Conservation (phyloP, 2,888 invertebrate genomes). For the Himalopsyche tibetana region DNA sequence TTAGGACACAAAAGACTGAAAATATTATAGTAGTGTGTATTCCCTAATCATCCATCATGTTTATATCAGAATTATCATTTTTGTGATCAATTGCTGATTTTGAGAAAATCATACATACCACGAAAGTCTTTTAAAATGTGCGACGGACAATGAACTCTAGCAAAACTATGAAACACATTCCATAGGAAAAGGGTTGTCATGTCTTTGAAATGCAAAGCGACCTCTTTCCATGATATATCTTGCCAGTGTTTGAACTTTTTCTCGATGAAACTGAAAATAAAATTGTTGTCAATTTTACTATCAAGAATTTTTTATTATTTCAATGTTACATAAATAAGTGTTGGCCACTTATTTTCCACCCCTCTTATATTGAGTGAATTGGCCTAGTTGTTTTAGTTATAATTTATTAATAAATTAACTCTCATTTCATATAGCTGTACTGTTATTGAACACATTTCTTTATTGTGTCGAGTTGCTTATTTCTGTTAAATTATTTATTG, state of each 20-base stretch:
- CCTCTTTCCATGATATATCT: conserved; percentile 51
- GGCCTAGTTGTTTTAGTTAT: no score
- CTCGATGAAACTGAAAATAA: conserved; percentile 39
- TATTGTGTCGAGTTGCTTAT: no score
- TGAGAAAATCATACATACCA: conserved; percentile 36
- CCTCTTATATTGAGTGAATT: no score
- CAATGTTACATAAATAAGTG: no score
- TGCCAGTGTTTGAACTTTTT: conserved; percentile 53
- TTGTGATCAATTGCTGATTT: background rate
- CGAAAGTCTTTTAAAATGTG: conserved; percentile 4
- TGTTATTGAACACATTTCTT: no score
- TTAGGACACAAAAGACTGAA: background rate
- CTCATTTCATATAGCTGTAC: no score
- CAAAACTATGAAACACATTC: conserved; percentile 43
- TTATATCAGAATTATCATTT: background rate
- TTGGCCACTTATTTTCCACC: no score
- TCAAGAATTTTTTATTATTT: no score
- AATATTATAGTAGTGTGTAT: background rate
- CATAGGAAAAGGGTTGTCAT: conserved; percentile 50
- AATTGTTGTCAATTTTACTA: no score
- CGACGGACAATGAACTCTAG: conserved; percentile 2
- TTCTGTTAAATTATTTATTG: no score
- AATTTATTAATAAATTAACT: no score
- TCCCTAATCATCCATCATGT: background rate
- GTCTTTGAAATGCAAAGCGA: conserved; percentile 51